phyloP scores from a whole-genome alignment of 2,797 vertebrate species.

The Pachyuromys duprasi region DNA sequence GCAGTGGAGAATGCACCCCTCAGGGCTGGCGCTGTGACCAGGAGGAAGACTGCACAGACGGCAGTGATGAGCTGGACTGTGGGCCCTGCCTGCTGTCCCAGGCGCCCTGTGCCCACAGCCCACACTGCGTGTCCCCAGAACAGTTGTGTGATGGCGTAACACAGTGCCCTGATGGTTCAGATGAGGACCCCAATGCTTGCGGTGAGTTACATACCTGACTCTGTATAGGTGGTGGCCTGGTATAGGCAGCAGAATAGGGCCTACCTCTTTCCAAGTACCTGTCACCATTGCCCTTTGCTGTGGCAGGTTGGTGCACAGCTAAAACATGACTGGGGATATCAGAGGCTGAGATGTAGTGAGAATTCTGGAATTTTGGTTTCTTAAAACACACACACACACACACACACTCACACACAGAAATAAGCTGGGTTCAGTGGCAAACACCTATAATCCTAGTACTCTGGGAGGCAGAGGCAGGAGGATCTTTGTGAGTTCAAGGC shows the following conservation, averaged over 20 bases:
- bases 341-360: not conserved
- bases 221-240: not conserved
- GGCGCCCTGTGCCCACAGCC: slow-evolving; percentile 86
- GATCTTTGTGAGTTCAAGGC: too few relatives aligned
- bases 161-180: slow-evolving; percentile 92
- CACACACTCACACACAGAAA: too few relatives aligned
- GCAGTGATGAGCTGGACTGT: slow-evolving; percentile 91
- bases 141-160: slow-evolving; percentile 91
- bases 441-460: too few relatives aligned
- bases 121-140: slow-evolving; percentile 88
- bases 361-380: too few relatives aligned
- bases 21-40: slow-evolving; percentile 92
- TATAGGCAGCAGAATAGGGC: accelerated
- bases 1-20: slow-evolving; percentile 90
- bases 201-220: slow-evolving; percentile 77
- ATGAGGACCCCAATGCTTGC: slow-evolving; percentile 90
- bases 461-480: too few relatives aligned
- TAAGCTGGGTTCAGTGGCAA: too few relatives aligned
- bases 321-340: not conserved
- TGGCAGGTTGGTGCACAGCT: accelerated
- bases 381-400: too few relatives aligned
- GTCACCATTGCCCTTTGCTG: not conserved
- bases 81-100: slow-evolving; percentile 86
- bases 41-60: slow-evolving; percentile 92
- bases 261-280: not conserved